Evolutionary conservation across 2,888 invertebrate genomes (phyloP), one percentile per base, ranked within the genome.

Genomic region (Teleiodes luculella): DNA sequence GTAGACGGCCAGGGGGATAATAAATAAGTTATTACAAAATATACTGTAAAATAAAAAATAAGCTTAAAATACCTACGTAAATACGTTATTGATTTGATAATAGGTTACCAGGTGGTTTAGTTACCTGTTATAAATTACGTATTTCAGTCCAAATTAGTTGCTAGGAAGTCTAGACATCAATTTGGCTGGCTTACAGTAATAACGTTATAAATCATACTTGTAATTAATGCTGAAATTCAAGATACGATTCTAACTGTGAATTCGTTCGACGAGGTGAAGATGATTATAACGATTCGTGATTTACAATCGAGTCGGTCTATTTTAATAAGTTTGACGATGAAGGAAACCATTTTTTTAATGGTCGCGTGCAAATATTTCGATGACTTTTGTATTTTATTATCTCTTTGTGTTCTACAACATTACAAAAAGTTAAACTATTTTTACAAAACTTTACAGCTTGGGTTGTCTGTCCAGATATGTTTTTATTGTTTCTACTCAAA

Each of bases 141-240:
- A 43, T 43, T 28, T 28, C 28, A 5, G 28, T 13, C 43, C 28
- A 24, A 43, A 43, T 43, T 43, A 24, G 43, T 43, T 43, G 28
- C 43, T 13, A 84, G 82, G 79, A 82, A 82, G 73, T 78, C 77
- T 75, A 76, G 70, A 62, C 61, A 75, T 63, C 63, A 75, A 78
- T 78, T 86, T 87, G 85, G 85, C 86, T 66, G 72, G 64, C 68
- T 28, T 43, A 28, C 43, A 43, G 43, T 43, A 28, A 43, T 28
- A 43, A 28, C 43, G 43, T 28, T 43, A 43, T 43, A 43, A 43
- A 43, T 43, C 43, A 43, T 43, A 28, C 43, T 43, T 28, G 43
- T 43, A 43, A 43, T 43, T 43, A 28, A 43, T 24, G 13, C 20
- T 43, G 43, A 28, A 43, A 28, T 43, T 43, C 24, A 43, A 28